Evolutionary conservation across 2,888 invertebrate genomes (phyloP).

Genomic region (Eupithecia subumbrata): DNA sequence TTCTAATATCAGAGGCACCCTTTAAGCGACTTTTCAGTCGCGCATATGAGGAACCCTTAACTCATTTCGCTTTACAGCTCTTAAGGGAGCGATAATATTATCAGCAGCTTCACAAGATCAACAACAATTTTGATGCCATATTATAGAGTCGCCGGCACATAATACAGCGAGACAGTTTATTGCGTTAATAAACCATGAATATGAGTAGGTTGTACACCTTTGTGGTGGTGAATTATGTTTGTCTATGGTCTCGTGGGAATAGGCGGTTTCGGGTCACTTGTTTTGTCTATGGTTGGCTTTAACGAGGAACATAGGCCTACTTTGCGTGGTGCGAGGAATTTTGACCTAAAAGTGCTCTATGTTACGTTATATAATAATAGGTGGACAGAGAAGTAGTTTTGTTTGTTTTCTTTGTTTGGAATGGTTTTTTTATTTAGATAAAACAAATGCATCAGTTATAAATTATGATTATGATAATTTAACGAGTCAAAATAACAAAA

Average conservation of each 20-base stretch:
- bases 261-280: slow-evolving; percentile 26
- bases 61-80: slow-evolving; percentile 29
- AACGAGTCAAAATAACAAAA: too few species aligned
- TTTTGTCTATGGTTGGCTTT: slow-evolving; percentile 14
- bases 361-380: not conserved
- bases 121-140: slow-evolving; percentile 27
- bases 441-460: not conserved
- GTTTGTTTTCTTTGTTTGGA: not conserved
- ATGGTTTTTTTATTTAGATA: not conserved
- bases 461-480: too few species aligned
- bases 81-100: slow-evolving; percentile 23
- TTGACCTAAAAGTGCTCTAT: not conserved
- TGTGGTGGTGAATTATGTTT: slow-evolving; percentile 45
- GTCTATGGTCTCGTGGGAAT: slow-evolving; percentile 30
- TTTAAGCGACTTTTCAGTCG: slow-evolving; percentile 10
- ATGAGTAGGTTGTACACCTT: slow-evolving; percentile 37
- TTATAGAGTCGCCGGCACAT: slow-evolving; percentile 33
- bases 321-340: slow-evolving; percentile 1
- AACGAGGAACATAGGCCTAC: not conserved
- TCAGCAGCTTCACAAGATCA: slow-evolving; percentile 39
- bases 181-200: slow-evolving; percentile 46
- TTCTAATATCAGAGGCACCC: not conserved
- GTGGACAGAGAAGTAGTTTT: not conserved
- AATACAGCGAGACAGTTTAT: slow-evolving; percentile 40
- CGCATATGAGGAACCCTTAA: not conserved